These are phyloP conservation scores for Aphidius colemani DNA, from an alignment of 2,888 invertebrate species.

Conservation along the genomic window DNA sequence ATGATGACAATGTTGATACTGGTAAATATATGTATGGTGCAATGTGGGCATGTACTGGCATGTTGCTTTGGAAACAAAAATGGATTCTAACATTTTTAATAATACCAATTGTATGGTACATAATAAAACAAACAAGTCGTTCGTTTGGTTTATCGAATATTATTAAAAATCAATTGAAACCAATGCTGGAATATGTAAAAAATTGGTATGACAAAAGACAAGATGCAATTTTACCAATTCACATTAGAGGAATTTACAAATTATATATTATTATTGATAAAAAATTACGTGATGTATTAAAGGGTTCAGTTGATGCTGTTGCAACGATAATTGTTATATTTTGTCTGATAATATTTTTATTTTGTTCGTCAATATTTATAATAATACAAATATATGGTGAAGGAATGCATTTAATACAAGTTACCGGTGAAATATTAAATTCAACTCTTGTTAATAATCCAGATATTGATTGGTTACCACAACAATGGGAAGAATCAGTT, in stretches of 20 bases:
- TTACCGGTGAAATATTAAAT: slow-evolving; percentile 86
- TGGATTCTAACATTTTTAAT: slow-evolving; percentile 80
- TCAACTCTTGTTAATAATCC: slow-evolving; percentile 88
- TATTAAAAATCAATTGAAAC: slow-evolving; percentile 53
- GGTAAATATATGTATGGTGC: slow-evolving; percentile 73
- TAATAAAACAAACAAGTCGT: slow-evolving; percentile 63
- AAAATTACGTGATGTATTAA: slow-evolving; percentile 68
- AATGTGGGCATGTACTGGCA: slow-evolving; percentile 80
- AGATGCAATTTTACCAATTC: slow-evolving; percentile 74
- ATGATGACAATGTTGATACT: slow-evolving; percentile 48
- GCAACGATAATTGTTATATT: slow-evolving; percentile 86
- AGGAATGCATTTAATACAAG: slow-evolving; percentile 87
- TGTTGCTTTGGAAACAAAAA: slow-evolving; percentile 84
- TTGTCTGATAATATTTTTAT: slow-evolving; percentile 78
- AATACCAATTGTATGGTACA: slow-evolving; percentile 76
- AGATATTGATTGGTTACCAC: slow-evolving; percentile 77
- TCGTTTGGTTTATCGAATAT: slow-evolving; percentile 60
- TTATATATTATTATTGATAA: slow-evolving; percentile 70
- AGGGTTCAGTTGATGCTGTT: slow-evolving; percentile 82
- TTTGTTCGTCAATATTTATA: slow-evolving; percentile 80
- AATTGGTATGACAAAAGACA: slow-evolving; percentile 71
- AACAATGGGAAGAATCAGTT: slow-evolving; percentile 81
- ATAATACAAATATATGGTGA: slow-evolving; percentile 92
- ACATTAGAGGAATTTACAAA: slow-evolving; percentile 77
- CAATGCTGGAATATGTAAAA: slow-evolving; percentile 57